Conservation (phyloP, 2,113 vertebrate genomes). For the Pseudorectes ferrugineus region DNA sequence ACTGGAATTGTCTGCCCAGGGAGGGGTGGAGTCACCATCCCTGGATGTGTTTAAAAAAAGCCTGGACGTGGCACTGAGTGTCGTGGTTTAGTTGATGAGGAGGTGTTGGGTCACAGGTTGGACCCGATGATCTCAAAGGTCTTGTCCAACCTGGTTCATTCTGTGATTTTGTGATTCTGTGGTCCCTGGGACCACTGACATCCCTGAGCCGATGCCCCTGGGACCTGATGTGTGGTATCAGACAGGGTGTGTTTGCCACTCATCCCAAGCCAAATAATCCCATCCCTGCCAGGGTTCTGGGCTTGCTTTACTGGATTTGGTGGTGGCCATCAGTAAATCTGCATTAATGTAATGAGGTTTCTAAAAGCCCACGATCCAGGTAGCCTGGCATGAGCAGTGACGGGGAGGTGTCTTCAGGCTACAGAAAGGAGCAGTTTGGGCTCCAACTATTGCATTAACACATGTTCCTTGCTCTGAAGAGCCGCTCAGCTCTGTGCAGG, state of each 20-base stretch:
- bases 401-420: not conserved
- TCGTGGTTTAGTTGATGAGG: too few species aligned
- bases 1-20: too few species aligned
- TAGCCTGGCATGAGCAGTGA: not conserved
- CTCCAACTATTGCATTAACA: not conserved
- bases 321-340: not conserved
- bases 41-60: too few species aligned
- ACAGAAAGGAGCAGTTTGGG: not conserved
- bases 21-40: too few species aligned
- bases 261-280: not conserved
- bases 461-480: not conserved
- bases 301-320: not conserved
- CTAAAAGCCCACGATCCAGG: not conserved
- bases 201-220: rapidly evolving
- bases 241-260: not conserved
- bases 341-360: not conserved
- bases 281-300: not conserved
- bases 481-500: not conserved
- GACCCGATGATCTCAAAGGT: too few species aligned
- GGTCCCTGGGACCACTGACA: too few species aligned
- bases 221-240: not conserved
- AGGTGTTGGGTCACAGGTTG: too few species aligned
- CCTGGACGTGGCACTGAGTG: too few species aligned
- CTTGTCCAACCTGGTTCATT: too few species aligned
- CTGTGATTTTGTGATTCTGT: too few species aligned